Percentiles rank a stretch among this genome's conserved stretches.
Conservation (phyloP, 2,113 vertebrate species). For the Petromus typicus region DNA sequence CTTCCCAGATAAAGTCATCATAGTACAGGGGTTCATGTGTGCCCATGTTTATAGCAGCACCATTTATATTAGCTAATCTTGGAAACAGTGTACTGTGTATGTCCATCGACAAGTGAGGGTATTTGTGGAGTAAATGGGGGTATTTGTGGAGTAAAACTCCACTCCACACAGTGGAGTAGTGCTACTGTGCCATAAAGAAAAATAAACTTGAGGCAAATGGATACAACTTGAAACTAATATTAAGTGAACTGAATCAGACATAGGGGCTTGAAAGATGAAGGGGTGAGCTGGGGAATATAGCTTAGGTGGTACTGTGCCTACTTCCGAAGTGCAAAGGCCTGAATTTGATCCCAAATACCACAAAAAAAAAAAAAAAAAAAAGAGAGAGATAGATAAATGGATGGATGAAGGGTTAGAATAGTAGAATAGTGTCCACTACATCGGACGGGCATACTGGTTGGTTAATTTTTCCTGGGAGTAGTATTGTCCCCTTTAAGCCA, state of each 20-base stretch:
- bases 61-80: not conserved
- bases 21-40: not conserved
- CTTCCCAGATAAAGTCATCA: not conserved
- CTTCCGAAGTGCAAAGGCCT: too few relatives aligned
- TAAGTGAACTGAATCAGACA: not conserved
- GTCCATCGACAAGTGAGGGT: not conserved
- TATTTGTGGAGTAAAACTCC: too few relatives aligned
- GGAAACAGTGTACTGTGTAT: not conserved
- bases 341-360: too few relatives aligned
- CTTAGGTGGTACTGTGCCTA: too few relatives aligned
- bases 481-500: not conserved
- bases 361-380: too few relatives aligned
- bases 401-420: not conserved
- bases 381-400: too few relatives aligned
- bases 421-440: not conserved
- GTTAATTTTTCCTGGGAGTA: not conserved
- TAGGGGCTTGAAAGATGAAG: not conserved
- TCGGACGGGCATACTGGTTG: not conserved
- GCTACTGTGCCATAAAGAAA: not conserved
- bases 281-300: too few relatives aligned
- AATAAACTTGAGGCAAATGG: not conserved
- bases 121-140: not conserved
- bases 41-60: not conserved
- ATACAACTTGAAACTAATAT: not conserved
- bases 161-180: not conserved